Evolutionary conservation across 2,888 invertebrate species (phyloP), one percentile per base, ranked within the genome.

Genomic region (Rosalia funebris): DNA sequence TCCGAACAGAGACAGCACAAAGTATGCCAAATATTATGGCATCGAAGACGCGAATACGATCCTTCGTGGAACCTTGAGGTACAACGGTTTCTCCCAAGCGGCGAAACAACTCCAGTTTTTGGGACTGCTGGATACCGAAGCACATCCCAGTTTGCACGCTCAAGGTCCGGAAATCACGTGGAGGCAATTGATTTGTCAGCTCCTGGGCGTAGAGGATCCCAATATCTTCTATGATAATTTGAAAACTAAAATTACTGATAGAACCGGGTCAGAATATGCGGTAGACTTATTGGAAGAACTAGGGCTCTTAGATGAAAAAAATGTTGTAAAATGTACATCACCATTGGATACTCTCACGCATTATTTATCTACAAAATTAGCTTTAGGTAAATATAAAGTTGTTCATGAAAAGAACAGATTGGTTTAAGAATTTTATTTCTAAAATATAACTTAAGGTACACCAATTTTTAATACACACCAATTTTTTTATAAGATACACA

Each of bases 141-240:
- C 91, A 1, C 92, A 95, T 81, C 91, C 98, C 0, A 87, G 90
- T 71, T 84, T 99, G n/a, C 98, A 99, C 79, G 92, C 93, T 0
- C 92, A 91, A 76, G 98, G 98, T 39, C 98, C 98, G 0, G 95
- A 95, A 64, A 89, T 98, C 20, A 96, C 97, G 7, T 99, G 99
- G 99, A 93, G 93, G 82, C 78, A 75, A 31, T 86, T 97, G 54
- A 88, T 97, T 37, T 95, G 95, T 75, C 91, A 91, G 72, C 83
- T 96, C 41, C 83, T 98, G 57, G 96, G 96, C 0, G 82, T 96
- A 68, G 87, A 91, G 60, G 91, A 91, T 72, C 85, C 89, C 1
- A 92, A 95, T 72, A 95, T 98, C 68, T 93, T 99, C 84, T 92
- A 92, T 73, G 97, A 96, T 78, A 96, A 97, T 78, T 83, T 99